Percentiles rank a stretch among this genome's conserved stretches.
These are phyloP conservation scores for Camponotus pennsylvanicus DNA, from an alignment of 1,140 invertebrate genomes.

Conservation along the genomic window DNA sequence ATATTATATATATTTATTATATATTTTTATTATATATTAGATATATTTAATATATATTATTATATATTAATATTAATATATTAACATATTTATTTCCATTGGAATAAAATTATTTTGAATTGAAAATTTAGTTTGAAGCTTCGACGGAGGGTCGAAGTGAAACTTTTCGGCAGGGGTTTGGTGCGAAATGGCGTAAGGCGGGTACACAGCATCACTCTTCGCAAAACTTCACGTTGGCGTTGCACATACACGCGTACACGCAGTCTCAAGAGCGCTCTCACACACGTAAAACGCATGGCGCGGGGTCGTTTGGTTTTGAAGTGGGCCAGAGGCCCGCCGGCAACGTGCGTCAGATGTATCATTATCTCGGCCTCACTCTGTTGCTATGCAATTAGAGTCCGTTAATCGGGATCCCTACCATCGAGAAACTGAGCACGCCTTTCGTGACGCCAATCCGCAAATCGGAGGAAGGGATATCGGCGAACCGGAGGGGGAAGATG, in stretches of 20 bases:
- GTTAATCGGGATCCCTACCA: constrained; percentile 81
- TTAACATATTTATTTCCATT: no score
- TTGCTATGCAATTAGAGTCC: constrained; percentile 85
- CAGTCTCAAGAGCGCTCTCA: constrained; percentile 23
- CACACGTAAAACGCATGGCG: constrained; percentile 32
- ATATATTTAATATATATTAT: no score
- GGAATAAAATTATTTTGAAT: not conserved
- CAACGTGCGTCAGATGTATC: constrained; percentile 82
- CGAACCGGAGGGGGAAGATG: constrained; percentile 3
- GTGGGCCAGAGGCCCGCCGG: constrained; percentile 80
- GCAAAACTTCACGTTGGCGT: constrained; percentile 33
- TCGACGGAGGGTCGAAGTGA: constrained; percentile 13
- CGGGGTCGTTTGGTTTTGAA: constrained; percentile 73
- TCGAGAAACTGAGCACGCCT: constrained; percentile 39
- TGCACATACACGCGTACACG: constrained; percentile 13
- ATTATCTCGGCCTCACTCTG: constrained; percentile 84
- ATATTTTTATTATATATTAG: no score
- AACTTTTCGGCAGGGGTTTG: constrained; percentile 15
- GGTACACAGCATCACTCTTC: constrained; percentile 46
- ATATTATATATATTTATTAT: no score
- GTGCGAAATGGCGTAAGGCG: constrained; percentile 17
- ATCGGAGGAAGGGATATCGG: constrained; percentile 19
- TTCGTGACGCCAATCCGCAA: constrained; percentile 67
- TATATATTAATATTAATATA: no score
- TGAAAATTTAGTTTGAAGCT: not conserved